These are phyloP conservation scores for Numenius phaeopus DNA, from an alignment of 2,797 vertebrate species.

Conservation along the genomic window DNA sequence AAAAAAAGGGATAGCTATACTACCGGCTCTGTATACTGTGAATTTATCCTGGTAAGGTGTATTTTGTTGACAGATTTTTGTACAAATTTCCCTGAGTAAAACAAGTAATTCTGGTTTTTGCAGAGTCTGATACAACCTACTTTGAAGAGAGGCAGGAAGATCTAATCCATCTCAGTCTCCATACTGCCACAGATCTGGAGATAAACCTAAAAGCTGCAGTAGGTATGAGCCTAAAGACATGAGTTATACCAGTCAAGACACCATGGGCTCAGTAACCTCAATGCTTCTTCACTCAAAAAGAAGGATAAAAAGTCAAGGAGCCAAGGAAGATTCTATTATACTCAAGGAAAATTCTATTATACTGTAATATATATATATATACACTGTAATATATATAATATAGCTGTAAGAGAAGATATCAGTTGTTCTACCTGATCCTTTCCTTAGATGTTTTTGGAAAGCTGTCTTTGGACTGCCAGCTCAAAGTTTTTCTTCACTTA, in stretches of 20 bases:
- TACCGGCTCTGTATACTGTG: not conserved
- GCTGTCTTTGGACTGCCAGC: not conserved
- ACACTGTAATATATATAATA: too few relatives aligned
- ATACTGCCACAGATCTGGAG: not conserved
- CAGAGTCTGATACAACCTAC: not conserved
- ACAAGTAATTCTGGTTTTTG: not conserved
- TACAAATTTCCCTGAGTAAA: not conserved
- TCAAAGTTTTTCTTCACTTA: not conserved
- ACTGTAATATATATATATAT: too few relatives aligned
- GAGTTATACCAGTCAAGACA: not conserved
- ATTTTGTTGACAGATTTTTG: not conserved
- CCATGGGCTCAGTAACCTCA: not conserved
- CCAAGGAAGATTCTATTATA: not conserved
- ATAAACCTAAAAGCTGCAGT: not conserved
- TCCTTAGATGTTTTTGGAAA: not conserved
- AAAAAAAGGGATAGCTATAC: not conserved
- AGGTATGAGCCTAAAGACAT: not conserved
- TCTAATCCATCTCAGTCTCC: not conserved
- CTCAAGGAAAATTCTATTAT: not conserved
- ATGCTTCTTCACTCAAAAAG: not conserved
- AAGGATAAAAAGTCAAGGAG: not conserved
- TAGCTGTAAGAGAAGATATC: not conserved
- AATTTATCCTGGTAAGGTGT: not conserved
- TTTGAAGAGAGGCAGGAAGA: not conserved
- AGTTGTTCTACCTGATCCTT: not conserved